Base-by-base conservation (phyloP, 2,888 invertebrate genomes). In the Leptarthrus brevirostris region DNA sequence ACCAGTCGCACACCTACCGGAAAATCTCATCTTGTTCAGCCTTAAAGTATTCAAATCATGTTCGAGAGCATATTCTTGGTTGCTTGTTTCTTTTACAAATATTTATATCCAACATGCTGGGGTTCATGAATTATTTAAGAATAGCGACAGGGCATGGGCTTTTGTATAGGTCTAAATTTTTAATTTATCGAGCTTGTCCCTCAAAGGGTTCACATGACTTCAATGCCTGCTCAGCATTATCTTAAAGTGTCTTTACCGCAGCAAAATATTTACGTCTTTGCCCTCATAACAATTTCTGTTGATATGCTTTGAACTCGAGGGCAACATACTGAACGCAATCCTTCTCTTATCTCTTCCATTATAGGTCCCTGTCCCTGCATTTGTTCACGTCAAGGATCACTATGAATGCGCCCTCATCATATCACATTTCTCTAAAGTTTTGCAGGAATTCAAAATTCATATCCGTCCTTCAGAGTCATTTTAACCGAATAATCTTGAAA, bases 11-110 rank as follows among this genome's bases (percentile, higher is more conserved):
- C n/a, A 40, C 36, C 58, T 58, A 36, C 40, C 40, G 16, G 6
- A 58, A 58, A 58, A 58, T 58, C 34, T 58, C 34, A 58, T 58
- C 58, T 18, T 14, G 34, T 30, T 30, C n/a, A 3, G 40, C 58
- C 26, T 14, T 58, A 58, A 58, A 20, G 56, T 58, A 58, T 58
- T 58, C 36, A 58, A 58, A 58, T 34, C 58, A 58, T 58, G 36
- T 20, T 34, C 36, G 58, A 30, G 56, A n/a, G 56, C 56, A 30
- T 56, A 30, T 56, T 24, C n/a, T n/a, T 30, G 30, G 5, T 30
- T 30, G 30, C 30, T 30, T 30, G 30, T 30, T 40, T 40, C 40
- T 40, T 40, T 8, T 30, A 30, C 3, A 30, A 30, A 5, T 30
- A 30, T 30, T 30, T 30, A 24, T 30, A 56, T 56, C 56, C 30